phyloP scores from a whole-genome alignment of 1,140 invertebrate species.

The Stegodyphus dumicola region DNA sequence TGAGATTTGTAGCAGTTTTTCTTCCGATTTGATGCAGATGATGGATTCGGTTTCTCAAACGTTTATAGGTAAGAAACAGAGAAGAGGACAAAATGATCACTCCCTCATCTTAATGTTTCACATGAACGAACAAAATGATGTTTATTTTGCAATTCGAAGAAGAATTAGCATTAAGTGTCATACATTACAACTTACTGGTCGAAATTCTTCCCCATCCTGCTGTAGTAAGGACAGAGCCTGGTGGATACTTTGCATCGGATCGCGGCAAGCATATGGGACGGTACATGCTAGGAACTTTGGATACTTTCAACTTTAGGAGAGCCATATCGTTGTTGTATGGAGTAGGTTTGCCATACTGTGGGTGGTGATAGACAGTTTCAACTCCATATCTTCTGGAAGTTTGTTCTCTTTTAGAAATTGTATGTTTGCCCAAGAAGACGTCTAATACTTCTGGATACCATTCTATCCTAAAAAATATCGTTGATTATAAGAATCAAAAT shows the following conservation, averaged over 20 bases:
- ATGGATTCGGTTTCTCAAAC: too few species aligned
- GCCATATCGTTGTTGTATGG: constrained; percentile 42
- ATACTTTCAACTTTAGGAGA: neutral
- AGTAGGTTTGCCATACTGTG: constrained; percentile 9
- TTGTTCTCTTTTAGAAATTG: neutral
- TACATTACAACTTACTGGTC: neutral
- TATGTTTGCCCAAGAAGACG: constrained; percentile 29
- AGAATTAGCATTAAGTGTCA: too few species aligned
- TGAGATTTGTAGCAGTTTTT: too few species aligned
- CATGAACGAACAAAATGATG: too few species aligned
- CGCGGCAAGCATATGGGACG: constrained; percentile 22
- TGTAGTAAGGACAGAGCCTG: neutral
- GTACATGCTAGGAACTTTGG: neutral
- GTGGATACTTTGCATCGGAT: constrained; percentile 27
- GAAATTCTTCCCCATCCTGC: constrained; percentile 41
- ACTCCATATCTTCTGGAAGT: constrained; percentile 25
- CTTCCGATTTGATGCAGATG: too few species aligned
- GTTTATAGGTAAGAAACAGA: too few species aligned
- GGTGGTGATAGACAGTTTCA: constrained; percentile 16
- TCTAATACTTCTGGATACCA: constrained; percentile 42
- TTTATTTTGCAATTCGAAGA: too few species aligned
- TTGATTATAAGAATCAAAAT: too few species aligned
- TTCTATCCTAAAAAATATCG: constrained; percentile 24
- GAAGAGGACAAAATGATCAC: too few species aligned
- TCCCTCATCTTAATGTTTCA: too few species aligned